Evolutionary conservation across 2,113 vertebrate species (phyloP).

Genomic region (Barbus barbus): DNA sequence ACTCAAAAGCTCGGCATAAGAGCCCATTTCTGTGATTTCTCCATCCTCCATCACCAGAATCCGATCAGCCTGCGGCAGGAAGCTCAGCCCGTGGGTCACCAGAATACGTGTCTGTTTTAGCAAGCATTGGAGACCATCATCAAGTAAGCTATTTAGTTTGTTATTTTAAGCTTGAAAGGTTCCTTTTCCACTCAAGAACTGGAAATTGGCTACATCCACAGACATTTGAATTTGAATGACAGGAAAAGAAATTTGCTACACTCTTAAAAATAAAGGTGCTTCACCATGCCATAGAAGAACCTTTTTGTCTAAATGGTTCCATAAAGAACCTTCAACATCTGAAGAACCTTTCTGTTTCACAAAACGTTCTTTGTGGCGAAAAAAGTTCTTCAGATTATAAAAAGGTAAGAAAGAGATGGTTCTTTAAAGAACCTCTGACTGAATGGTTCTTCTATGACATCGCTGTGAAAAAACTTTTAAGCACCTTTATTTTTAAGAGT

Average conservation of each 20-base stretch:
- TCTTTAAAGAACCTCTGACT: no score
- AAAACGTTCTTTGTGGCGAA: no score
- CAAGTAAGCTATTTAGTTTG: not conserved
- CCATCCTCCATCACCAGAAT: slow-evolving; percentile 84
- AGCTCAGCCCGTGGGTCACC: slow-evolving; percentile 83
- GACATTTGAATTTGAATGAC: not conserved
- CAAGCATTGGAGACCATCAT: not conserved
- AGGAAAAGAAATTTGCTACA: not conserved
- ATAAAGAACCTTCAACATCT: no score
- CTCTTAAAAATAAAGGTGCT: no score
- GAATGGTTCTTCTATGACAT: no score
- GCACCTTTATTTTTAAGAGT: no score
- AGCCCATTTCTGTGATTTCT: slow-evolving; percentile 84
- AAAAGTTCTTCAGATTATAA: no score
- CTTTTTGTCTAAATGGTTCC: no score
- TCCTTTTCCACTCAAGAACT: not conserved
- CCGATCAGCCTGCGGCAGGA: slow-evolving; percentile 79
- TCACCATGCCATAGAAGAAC: no score
- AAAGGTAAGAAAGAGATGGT: no score
- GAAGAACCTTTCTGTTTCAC: no score
- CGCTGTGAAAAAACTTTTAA: no score
- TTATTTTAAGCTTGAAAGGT: not conserved
- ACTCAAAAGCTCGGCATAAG: slow-evolving; percentile 80
- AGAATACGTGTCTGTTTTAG: slow-evolving; percentile 79
- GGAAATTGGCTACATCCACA: not conserved